These are phyloP conservation scores for Betta splendens DNA, from an alignment of 2,797 vertebrate genomes.

Conservation along the genomic window DNA sequence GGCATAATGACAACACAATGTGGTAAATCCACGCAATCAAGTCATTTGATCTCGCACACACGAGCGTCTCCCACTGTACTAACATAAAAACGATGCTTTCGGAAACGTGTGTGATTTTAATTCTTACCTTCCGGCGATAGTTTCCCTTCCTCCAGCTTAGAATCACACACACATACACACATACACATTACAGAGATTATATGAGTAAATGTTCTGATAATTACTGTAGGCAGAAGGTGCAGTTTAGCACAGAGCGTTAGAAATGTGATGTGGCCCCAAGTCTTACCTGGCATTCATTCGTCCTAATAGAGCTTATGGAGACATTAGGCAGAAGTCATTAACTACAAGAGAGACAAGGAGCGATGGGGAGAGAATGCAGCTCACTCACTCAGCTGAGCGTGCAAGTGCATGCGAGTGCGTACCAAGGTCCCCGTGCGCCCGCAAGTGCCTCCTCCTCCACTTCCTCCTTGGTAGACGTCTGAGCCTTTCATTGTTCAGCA, in stretches of 20 bases:
- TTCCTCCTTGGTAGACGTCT: conserved; percentile 19
- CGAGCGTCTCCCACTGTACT: conserved; percentile 27
- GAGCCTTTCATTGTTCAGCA: conserved; percentile 33
- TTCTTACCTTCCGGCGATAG: conserved; percentile 37
- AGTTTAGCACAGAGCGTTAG: conserved; percentile 45
- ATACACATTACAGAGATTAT: conserved; percentile 24
- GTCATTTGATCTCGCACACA: conserved; percentile 45
- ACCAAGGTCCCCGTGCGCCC: background rate
- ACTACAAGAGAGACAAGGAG: conserved; percentile 62
- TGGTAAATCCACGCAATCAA: conserved; percentile 49
- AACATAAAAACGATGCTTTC: conserved; percentile 36
- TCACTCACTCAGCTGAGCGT: conserved; percentile 41
- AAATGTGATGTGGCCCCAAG: conserved; percentile 57
- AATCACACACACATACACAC: conserved; percentile 25
- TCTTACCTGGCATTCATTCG: conserved; percentile 68
- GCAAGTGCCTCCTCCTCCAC: conserved; percentile 10
- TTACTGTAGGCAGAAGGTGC: conserved; percentile 50
- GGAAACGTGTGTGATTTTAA: conserved; percentile 34
- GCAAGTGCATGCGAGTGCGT: conserved; percentile 2
- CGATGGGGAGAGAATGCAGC: conserved; percentile 49
- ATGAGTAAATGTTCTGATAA: conserved; percentile 53
- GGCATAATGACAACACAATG: conserved; percentile 28
- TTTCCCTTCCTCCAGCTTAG: conserved; percentile 30
- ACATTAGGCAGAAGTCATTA: conserved; percentile 74
- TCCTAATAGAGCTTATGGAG: conserved; percentile 70